Evolutionary conservation across 1,140 invertebrate genomes (phyloP).

Genomic region (Drosophila repletoides): DNA sequence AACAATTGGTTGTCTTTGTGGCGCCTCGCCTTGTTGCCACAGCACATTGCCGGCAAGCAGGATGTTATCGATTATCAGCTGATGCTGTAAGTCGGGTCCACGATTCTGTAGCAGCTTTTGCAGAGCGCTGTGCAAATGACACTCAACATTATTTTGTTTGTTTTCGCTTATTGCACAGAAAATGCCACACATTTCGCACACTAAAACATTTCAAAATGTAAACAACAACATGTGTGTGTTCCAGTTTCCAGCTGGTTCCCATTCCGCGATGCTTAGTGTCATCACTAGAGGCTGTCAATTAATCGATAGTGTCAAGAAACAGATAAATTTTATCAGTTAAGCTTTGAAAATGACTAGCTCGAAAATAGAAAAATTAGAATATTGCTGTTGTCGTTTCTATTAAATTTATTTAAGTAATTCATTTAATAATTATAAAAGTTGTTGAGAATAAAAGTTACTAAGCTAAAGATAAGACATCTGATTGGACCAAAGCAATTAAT

Average conservation of each 20-base stretch:
- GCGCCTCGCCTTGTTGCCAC: slow-evolving; percentile 87
- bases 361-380: too few species aligned
- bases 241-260: background rate
- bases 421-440: too few species aligned
- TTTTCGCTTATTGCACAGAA: slow-evolving; percentile 38
- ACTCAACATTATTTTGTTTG: background rate
- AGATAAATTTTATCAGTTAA: too few species aligned
- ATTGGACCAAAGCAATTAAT: too few species aligned
- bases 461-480: too few species aligned
- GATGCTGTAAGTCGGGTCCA: slow-evolving; percentile 43
- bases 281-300: too few species aligned
- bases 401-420: too few species aligned
- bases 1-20: slow-evolving; percentile 85
- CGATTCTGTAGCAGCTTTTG: slow-evolving; percentile 37
- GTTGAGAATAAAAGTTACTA: too few species aligned
- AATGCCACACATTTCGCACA: slow-evolving; percentile 55
- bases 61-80: slow-evolving; percentile 21
- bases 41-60: slow-evolving; percentile 85
- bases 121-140: slow-evolving; percentile 5
- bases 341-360: too few species aligned
- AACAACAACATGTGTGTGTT: slow-evolving; percentile 1
- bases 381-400: too few species aligned
- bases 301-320: too few species aligned
- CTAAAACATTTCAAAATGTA: background rate
- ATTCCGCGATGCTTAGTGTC: too few species aligned